Evolutionary conservation across 2,888 invertebrate genomes (phyloP), one percentile per base, ranked within the genome.

Genomic region (Rugalucina vietnamica): DNA sequence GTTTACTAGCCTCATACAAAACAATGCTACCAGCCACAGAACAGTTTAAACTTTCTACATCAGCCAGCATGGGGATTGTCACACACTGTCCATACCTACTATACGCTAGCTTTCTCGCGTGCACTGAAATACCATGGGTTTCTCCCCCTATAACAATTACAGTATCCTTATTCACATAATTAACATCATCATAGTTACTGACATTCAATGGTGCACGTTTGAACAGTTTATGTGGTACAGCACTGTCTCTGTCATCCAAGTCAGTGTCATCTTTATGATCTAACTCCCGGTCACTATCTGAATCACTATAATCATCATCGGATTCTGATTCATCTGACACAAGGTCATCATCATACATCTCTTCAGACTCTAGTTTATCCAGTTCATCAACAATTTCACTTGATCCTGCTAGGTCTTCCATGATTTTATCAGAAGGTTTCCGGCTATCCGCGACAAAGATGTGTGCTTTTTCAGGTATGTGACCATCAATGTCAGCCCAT

Each of bases 81-180:
- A 98, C 93, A 88, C 97, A 96, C 37, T 96, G 94, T 14, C 97
- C 97, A 78, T 96, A 95, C 82, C 95, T 95, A 43, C 95, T 93
- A 39, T 95, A 93, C n/a, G 96, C 96, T 84, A 97, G 95, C 88
- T 96, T 92, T 27, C 93, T 97, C 5, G 97, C 97, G 36, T 97
- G 96, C 29, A 96, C 94, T 95, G 97, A 97, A n/a, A 98, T 95
- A 0, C 98, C 98, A 94, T 97, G 96, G 10, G 98, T 98, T 95
- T 99, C 99, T 12, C 98, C 98, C 21, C 98, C 98, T 89, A 98
- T 96, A 49, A 98, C 96, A 4, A 99, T 94, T 39, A 97, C 96
- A 37, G 96, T 94, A 92, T 86, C 77, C 1, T 76, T 65, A 2
- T 74, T 39, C 0, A 78, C 72, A 29, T 77, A 90, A n/a, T 89